A percentile compares a stretch with the other conserved stretches of the same genome.
phyloP scores from a whole-genome alignment of 2,113 vertebrate genomes.

The Thunnus maccoyii region DNA sequence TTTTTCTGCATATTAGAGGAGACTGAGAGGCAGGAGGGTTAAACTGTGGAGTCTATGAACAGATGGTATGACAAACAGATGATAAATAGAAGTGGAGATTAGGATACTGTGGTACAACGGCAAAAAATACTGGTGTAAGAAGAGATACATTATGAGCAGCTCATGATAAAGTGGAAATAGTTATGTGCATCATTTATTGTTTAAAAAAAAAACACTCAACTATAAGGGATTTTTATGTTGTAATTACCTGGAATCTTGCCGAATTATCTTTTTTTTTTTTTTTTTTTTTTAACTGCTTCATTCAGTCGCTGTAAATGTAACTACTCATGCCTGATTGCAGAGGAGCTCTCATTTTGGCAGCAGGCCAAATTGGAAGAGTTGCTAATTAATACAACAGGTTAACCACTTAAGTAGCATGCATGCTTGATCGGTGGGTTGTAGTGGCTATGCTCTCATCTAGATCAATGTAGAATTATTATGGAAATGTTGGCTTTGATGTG shows the following conservation, averaged over 20 bases:
- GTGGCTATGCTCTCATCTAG: conserved; percentile 8
- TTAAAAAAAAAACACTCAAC: conserved; percentile 8
- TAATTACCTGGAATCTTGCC: conserved; percentile 46
- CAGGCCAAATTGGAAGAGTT: conserved; percentile 23
- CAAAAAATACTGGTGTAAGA: not conserved
- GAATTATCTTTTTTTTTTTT: conserved; percentile 7
- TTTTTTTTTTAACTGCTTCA: not conserved
- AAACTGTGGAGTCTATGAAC: conserved; percentile 62
- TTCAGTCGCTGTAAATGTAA: conserved; percentile 29
- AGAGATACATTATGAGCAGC: conserved; percentile 1
- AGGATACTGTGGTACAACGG: not conserved
- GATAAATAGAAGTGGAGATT: conserved; percentile 50
- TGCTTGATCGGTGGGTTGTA: not conserved
- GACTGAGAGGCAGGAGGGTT: conserved; percentile 36
- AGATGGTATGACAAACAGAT: conserved; percentile 70
- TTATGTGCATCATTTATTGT: conserved; percentile 21
- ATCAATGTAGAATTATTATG: conserved; percentile 38
- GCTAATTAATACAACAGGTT: conserved; percentile 51
- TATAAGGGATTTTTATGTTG: conserved; percentile 20
- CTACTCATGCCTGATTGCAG: conserved; percentile 42
- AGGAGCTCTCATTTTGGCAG: conserved; percentile 46
- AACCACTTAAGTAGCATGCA: not conserved
- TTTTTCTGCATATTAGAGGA: conserved; percentile 32
- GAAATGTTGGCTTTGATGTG: conserved; percentile 32
- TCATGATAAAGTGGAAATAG: conserved; percentile 7